Evolutionary conservation across 2,888 invertebrate species (phyloP).

Genomic region (Cyclophora punctaria): DNA sequence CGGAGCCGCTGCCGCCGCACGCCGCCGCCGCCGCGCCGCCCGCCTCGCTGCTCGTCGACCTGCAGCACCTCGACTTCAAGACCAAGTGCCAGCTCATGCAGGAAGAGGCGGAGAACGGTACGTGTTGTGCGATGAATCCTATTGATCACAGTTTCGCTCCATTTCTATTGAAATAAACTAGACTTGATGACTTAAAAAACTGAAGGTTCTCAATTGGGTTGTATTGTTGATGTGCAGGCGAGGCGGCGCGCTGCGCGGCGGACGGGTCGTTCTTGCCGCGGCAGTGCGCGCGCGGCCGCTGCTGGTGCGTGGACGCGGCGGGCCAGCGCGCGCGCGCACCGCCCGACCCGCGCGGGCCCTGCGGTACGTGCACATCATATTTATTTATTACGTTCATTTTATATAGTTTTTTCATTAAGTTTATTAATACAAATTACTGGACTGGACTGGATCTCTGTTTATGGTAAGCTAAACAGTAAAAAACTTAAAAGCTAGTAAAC

Average conservation of each 20-base stretch:
- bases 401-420: too few species aligned
- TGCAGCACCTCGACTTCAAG: slow-evolving; percentile 47
- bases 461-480: too few species aligned
- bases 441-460: too few species aligned
- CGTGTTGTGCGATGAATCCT: slow-evolving; percentile 12
- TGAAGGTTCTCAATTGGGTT: too few species aligned
- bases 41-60: slow-evolving; percentile 20
- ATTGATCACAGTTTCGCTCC: not conserved
- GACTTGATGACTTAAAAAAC: too few species aligned
- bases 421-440: too few species aligned
- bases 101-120: slow-evolving; percentile 57
- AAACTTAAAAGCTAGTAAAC: too few species aligned
- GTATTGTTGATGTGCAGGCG: too few species aligned
- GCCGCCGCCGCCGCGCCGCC: too few species aligned
- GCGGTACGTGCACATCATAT: too few species aligned
- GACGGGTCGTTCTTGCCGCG: slow-evolving; percentile 83
- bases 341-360: slow-evolving; percentile 42
- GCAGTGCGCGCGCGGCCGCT: slow-evolving; percentile 81
- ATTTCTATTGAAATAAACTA: too few species aligned
- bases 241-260: slow-evolving; percentile 76
- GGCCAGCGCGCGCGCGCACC: slow-evolving; percentile 43
- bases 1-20: slow-evolving; percentile 25
- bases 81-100: slow-evolving; percentile 75
- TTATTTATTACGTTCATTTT: too few species aligned
- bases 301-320: slow-evolving; percentile 93